Evolutionary conservation across 2,113 vertebrate species (phyloP), one percentile per base, ranked within the genome.

Genomic region (Oryzias javanicus): DNA sequence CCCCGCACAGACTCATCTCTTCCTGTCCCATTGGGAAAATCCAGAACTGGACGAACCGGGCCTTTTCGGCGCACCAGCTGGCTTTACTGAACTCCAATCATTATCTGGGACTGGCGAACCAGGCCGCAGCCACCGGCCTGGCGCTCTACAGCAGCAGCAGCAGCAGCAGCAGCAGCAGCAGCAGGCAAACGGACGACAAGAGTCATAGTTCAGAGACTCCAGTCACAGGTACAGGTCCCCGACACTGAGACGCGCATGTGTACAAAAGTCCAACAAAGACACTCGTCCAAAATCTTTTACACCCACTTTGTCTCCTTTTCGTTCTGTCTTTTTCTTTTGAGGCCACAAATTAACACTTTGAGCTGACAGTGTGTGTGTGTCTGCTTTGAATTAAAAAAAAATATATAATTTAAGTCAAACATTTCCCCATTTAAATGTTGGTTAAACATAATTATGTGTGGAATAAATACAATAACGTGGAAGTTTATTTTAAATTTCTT

Each of bases 1-100:
- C 87, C 47, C 88, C 91, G 4, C 96, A 96, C 85, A 98, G 95
- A 97, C 96, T 98, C 22, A 89, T 97, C 76, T 90, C 94, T n/a
- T 94, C 94, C 12, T 94, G 94, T 84, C 94, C 96, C 4, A 92
- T 96, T 80, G 94, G 94, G 85, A 98, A 96, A 89, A 94, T 98
- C 84, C 94, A 96, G 69, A 92, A 89, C 87, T 98, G 95, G 95
- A 91, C 95, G 81, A 94, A 93, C 89, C 89, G 95, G 79, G 92
- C 95, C 10, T 96, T 97, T 89, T 92, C 96, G 46, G 94, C 91
- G 82, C 94, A 92, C 62, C 93, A 91, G 79, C 91, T 98, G 79
- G 93, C 95, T 72, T 90, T 98, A 88, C 92, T 98, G 83, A 95
- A 94, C 91, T 92, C 95, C 2, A 95, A 94, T 71, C 95, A 96